Evolutionary conservation across 2,888 invertebrate genomes (phyloP).

Genomic region (Cephus runcator): DNA sequence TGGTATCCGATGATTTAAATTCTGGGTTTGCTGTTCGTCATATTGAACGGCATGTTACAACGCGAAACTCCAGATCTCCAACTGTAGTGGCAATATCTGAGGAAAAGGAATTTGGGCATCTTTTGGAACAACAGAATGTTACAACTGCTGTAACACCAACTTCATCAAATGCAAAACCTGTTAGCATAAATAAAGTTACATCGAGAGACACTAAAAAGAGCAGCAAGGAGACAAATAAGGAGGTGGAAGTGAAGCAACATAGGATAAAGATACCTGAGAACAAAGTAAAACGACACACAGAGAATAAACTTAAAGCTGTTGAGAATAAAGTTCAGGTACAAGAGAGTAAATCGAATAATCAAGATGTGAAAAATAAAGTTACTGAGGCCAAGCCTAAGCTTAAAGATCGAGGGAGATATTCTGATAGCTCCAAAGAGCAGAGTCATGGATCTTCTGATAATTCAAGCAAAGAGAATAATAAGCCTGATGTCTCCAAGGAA

Average conservation of each 20-base stretch:
- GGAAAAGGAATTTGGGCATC: slow-evolving; percentile 19
- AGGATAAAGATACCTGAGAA: slow-evolving; percentile 26
- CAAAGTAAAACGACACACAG: slow-evolving; percentile 7
- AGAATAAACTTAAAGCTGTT: slow-evolving; percentile 22
- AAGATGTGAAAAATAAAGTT: background rate
- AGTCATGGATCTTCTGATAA: slow-evolving; percentile 34
- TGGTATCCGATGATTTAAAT: slow-evolving; percentile 35
- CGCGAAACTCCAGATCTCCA: slow-evolving; percentile 38
- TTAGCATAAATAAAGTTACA: slow-evolving; percentile 11
- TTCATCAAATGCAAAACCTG: slow-evolving; percentile 14
- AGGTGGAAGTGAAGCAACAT: slow-evolving; percentile 28
- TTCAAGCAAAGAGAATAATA: slow-evolving; percentile 54
- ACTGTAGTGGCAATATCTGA: background rate
- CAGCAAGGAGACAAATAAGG: slow-evolving; percentile 7
- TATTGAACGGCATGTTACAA: slow-evolving; percentile 48
- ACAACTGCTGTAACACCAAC: slow-evolving; percentile 4
- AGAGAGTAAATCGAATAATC: background rate
- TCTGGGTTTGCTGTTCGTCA: slow-evolving; percentile 19
- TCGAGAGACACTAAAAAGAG: slow-evolving; percentile 18
- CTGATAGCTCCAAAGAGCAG: slow-evolving; percentile 20
- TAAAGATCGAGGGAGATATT: slow-evolving; percentile 18
- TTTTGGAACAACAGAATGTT: slow-evolving; percentile 10
- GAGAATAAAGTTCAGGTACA: slow-evolving; percentile 17
- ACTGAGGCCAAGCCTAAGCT: slow-evolving; percentile 10
- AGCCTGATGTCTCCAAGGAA: slow-evolving; percentile 45